Conservation (phyloP, 2,797 vertebrate genomes). For the Characodon lateralis region DNA sequence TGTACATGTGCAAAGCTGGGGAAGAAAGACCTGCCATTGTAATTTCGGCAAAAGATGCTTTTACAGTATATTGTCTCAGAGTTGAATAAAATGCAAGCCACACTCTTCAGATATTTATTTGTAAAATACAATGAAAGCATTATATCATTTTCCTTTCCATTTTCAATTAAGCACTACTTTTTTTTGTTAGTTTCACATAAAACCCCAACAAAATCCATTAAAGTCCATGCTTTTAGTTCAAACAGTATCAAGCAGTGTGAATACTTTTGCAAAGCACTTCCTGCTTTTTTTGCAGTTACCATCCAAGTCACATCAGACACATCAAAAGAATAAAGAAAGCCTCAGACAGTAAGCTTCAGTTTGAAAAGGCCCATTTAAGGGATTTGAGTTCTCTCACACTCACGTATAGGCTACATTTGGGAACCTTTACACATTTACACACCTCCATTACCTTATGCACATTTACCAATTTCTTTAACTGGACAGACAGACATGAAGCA, state of each 20-base stretch:
- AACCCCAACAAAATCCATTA: too few relatives aligned
- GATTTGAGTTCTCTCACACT: constrained; percentile 12
- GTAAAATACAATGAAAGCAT: too few relatives aligned
- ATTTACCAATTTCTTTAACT: constrained; percentile 62
- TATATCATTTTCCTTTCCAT: too few relatives aligned
- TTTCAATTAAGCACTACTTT: too few relatives aligned
- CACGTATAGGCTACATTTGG: constrained; percentile 5
- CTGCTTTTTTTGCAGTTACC: neutral
- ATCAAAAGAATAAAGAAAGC: constrained; percentile 22
- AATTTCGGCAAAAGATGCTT: too few relatives aligned
- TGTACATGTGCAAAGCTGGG: too few relatives aligned
- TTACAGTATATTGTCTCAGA: too few relatives aligned
- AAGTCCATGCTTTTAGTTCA: neutral
- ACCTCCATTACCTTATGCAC: constrained; percentile 51
- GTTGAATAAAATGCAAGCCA: too few relatives aligned
- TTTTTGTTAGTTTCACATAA: too few relatives aligned
- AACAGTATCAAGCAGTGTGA: neutral
- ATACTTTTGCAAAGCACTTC: neutral
- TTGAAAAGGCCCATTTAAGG: constrained; percentile 34
- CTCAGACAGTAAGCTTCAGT: constrained; percentile 16
- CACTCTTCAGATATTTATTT: too few relatives aligned
- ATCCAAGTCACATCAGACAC: constrained; percentile 11
- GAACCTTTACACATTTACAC: constrained; percentile 35
- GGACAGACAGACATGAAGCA: constrained; percentile 68
- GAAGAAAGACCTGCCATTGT: too few relatives aligned